phyloP scores from a whole-genome alignment of 2,888 invertebrate genomes.

The Caenorhabditis panamensis region DNA sequence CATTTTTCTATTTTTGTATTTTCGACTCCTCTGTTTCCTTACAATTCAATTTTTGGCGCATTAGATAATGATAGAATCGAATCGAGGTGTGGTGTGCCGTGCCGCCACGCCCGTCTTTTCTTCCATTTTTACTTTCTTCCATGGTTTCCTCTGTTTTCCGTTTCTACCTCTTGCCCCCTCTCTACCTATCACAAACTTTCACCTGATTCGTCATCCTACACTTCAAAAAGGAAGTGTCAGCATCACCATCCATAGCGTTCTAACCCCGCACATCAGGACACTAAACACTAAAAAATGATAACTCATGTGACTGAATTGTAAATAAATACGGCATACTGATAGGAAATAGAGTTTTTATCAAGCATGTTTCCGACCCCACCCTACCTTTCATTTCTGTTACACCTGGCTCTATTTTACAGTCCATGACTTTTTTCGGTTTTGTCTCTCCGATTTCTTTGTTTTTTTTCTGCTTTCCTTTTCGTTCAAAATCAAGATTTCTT shows the following conservation, averaged over 20 bases:
- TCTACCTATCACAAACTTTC: conserved; percentile 5
- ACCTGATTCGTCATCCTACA: conserved; percentile 38
- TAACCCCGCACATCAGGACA: conserved; percentile 37
- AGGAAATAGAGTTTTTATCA: conserved; percentile 35
- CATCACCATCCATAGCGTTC: conserved; percentile 8
- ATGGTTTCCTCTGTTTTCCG: conserved; percentile 6
- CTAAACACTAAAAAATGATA: conserved; percentile 43
- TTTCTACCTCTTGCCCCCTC: neutral
- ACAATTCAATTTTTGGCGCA: conserved; percentile 6
- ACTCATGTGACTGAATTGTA: conserved; percentile 52
- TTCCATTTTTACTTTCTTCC: neutral
- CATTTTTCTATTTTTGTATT: too few species aligned
- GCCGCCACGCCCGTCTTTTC: conserved; percentile 7
- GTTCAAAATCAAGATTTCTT: too few species aligned
- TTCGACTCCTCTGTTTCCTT: neutral
- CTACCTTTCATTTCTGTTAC: neutral
- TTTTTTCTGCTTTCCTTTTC: neutral
- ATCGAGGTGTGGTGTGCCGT: neutral
- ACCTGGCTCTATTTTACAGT: too few species aligned
- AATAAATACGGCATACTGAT: conserved; percentile 49
- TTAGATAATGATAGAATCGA: conserved; percentile 9
- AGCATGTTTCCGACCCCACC: conserved; percentile 45
- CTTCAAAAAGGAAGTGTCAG: conserved; percentile 27
- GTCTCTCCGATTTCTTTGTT: conserved; percentile 15
- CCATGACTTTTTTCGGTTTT: conserved; percentile 21